A percentile compares a stretch with the other conserved stretches of the same genome.
Evolutionary conservation across 1,140 invertebrate genomes (phyloP).

Genomic region (Muscidifurax raptorellus): DNA sequence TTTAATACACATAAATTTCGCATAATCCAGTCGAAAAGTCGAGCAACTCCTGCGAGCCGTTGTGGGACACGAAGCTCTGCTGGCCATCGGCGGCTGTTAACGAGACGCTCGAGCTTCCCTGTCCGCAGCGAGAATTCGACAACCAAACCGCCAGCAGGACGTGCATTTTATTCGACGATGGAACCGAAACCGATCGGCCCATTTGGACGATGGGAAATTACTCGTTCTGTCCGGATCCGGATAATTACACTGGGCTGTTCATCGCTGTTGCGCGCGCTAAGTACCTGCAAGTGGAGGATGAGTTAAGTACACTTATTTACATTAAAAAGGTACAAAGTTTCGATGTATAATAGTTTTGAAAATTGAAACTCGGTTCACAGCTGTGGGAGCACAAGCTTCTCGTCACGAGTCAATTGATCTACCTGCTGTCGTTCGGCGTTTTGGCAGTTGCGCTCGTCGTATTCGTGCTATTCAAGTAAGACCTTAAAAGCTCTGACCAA

Average conservation of each 20-base stretch:
- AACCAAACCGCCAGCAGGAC: constrained; percentile 6
- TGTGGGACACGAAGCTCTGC: neutral
- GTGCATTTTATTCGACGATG: neutral
- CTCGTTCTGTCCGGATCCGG: neutral
- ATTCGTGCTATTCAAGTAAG: neutral
- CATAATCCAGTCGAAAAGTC: neutral
- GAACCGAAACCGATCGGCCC: neutral
- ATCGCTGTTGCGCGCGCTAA: neutral
- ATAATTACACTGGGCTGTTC: neutral
- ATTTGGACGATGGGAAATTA: neutral
- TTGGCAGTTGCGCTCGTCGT: neutral
- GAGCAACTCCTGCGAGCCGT: neutral
- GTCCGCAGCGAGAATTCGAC: neutral
- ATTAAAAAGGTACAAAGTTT: too few species aligned
- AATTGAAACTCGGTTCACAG: neutral
- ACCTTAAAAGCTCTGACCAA: neutral
- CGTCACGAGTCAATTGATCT: neutral
- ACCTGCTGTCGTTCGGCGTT: neutral
- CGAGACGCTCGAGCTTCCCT: neutral
- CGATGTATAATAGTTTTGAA: neutral
- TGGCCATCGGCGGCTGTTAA: neutral
- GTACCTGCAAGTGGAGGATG: neutral
- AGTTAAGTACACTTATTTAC: neutral
- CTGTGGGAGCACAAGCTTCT: neutral
- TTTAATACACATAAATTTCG: too few species aligned